Evolutionary conservation across 2,888 invertebrate genomes (phyloP), one percentile per base, ranked within the genome.

Genomic region (Agrochola lota): DNA sequence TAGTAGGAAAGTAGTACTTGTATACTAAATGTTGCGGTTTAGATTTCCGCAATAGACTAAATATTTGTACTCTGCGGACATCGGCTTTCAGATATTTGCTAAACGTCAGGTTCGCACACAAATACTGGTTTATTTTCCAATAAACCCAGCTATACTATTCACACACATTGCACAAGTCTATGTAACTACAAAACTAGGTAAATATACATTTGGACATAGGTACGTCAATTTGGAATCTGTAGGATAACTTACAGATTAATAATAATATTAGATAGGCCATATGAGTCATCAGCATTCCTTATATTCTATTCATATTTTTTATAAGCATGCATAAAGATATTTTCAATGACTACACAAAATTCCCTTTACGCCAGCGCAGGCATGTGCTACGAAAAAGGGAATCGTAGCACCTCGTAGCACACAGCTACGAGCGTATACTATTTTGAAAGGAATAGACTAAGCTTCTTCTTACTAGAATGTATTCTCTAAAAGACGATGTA

Each of bases 341-440:
- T 67, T 57, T 59, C 12, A n/a, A n/a, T 57, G 7, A 40, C 20
- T 55, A n/a, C 11, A 46, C 15, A 15, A n/a, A 30, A 52, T 40
- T 57, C 73, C n/a, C 26, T 20, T 8, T 46, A 43, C 17, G 8
- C 4, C 35, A 2, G 8, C 68, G 67, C 82, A 46, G 15, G 71
- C 40, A 60, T 17, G 23, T 81, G 70, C 77, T 82, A 81, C 83
- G 82, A 68, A 71, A 77, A 20, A 52, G 43, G 77, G 67, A 71
- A 82, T 49, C 67, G 71, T 68, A 70, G 81, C 75, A 64, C 17
- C 15, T 40, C 67, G 62, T 81, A 76, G 81, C 76, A 5, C 52
- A 11, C 11, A 77, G 62, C 82, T 80, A 81, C 70, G 77, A 52
- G 26, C 23, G 20, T 12, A 30, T 52, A 64, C 17, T 20, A 46